A percentile compares a stretch with the other conserved stretches of the same genome.
These are phyloP conservation scores for Furcula furcula DNA, from an alignment of 2,888 invertebrate species.

Conservation along the genomic window DNA sequence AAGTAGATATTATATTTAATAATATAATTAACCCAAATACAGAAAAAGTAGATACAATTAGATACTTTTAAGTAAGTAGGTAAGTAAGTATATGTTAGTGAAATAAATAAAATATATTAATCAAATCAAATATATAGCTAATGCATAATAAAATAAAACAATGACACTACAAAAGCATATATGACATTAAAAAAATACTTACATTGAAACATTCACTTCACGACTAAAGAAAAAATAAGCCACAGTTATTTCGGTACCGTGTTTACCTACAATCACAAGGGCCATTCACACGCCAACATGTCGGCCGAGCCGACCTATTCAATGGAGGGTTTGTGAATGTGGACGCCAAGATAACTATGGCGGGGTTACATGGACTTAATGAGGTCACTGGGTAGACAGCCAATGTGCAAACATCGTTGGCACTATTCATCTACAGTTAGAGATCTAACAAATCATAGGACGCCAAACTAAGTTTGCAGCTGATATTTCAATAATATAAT, in stretches of 20 bases:
- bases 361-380: slow-evolving; percentile 8
- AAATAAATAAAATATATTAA: too few relatives aligned
- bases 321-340: slow-evolving; percentile 15
- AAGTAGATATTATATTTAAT: too few relatives aligned
- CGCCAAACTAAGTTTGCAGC: too few relatives aligned
- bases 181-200: slow-evolving; percentile 15
- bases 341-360: slow-evolving; percentile 15
- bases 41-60: too few relatives aligned
- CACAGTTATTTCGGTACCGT: slow-evolving; percentile 20
- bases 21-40: too few relatives aligned
- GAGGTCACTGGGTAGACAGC: slow-evolving; percentile 7
- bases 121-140: too few relatives aligned
- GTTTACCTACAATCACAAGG: slow-evolving; percentile 23
- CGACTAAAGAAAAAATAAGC: slow-evolving; percentile 13
- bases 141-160: too few relatives aligned
- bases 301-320: slow-evolving; percentile 9
- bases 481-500: too few relatives aligned
- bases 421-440: background rate
- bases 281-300: slow-evolving; percentile 21
- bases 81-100: too few relatives aligned
- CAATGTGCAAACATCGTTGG: background rate
- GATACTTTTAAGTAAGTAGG: too few relatives aligned
- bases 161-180: slow-evolving; percentile 10
- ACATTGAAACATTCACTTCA: slow-evolving; percentile 14
- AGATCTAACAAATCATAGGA: too few relatives aligned